Evolutionary conservation across 1,140 invertebrate species (phyloP).

Genomic region (Aphelenchoides fujianensis): DNA sequence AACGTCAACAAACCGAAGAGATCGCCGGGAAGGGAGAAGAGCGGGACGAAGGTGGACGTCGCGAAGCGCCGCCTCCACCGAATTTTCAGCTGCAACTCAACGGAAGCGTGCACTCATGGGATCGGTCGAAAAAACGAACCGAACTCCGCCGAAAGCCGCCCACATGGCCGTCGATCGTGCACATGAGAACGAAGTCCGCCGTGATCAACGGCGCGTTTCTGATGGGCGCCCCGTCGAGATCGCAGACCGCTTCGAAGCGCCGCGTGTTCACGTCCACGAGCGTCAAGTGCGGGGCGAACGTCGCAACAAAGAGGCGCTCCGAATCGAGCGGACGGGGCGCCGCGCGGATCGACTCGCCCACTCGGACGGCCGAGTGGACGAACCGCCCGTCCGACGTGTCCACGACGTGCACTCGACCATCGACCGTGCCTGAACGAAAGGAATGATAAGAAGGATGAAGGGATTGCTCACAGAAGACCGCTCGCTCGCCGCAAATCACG

Average conservation of each 20-base stretch:
- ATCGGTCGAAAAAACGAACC: not conserved
- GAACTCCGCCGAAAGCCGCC: not conserved
- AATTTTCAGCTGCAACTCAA: not conserved
- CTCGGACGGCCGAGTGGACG: not conserved
- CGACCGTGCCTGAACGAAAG: slow-evolving; percentile 4
- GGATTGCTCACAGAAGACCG: not conserved
- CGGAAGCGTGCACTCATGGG: not conserved
- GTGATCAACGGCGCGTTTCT: not conserved
- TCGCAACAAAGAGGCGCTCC: not conserved
- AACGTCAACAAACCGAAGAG: not conserved
- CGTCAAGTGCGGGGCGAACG: not conserved
- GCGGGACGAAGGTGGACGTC: not conserved
- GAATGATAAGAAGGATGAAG: not conserved
- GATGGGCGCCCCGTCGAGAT: not conserved
- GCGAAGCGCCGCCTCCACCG: not conserved
- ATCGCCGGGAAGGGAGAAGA: not conserved
- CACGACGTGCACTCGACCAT: slow-evolving; percentile 1
- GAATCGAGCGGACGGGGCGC: not conserved
- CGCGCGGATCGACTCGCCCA: slow-evolving; percentile 1
- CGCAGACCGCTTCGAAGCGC: not conserved
- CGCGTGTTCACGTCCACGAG: not conserved
- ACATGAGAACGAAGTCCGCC: not conserved
- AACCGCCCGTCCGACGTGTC: not conserved
- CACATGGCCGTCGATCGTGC: not conserved
- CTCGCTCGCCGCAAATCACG: not conserved